Base-by-base conservation (phyloP, 2,797 vertebrate genomes). In the Bufotes viridis region DNA sequence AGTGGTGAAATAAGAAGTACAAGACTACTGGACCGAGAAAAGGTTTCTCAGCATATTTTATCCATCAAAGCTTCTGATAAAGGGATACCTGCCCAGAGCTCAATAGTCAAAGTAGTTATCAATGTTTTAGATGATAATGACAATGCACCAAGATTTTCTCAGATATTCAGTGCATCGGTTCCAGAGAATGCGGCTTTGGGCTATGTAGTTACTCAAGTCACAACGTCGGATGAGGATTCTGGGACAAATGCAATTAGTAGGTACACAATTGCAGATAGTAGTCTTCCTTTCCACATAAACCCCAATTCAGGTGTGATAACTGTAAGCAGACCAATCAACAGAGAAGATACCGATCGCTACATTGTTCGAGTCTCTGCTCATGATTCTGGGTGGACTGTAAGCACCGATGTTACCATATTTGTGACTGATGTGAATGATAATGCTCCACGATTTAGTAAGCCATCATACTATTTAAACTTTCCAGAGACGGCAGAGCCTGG, bases 361-460 rank as follows among this genome's bases (percentile, higher is more conserved):
- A 96, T 98, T 14, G 96, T 98, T 89, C 96, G 96, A 90, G 97
- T 99, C 58, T 97, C 97, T 2, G 98, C 98, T 0, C 98, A 98
- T 11, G 98, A 99, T 93, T 99, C 97, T 0, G 98, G 98, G 13
- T 99, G 98, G 98, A 99, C 98, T 0, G 98, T 99, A 2, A 99
- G 98, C 93, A 99, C 98, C 0, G 98, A 99, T 1, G 97, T 99
- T 90, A 98, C 98, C 2, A 93, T 99, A 88, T 98, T 98, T 90
- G 96, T 99, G 82, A 97, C 92, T 0, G 98, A 99, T 26, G 72
- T 99, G 74, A 99, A 99, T 0, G 98, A 99, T 90, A 99, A 99
- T 0, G 94, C 96, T 0, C 98, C 98, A 0, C 95, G 97, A 79
- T 99, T 99, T 90, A 97, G 95, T 82, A 97, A 95, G 0, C 96